phyloP scores from a whole-genome alignment of 2,888 invertebrate genomes.

The Coecobrya sp. region DNA sequence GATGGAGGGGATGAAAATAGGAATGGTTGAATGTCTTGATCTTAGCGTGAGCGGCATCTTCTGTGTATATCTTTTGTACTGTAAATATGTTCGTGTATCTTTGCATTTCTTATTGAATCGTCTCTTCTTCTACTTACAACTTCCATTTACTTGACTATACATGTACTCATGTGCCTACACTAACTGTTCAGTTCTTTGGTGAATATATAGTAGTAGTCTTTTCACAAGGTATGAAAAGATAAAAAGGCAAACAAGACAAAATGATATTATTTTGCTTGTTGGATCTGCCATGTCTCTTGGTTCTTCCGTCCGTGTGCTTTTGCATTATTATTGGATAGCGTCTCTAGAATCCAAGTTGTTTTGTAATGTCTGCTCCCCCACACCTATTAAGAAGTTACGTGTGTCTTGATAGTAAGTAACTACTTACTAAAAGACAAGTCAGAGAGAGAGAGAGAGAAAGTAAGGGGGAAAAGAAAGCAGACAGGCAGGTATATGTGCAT shows the following conservation, averaged over 20 bases:
- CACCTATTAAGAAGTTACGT: constrained; percentile 82
- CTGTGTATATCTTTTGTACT: constrained; percentile 31
- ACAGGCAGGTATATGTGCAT: constrained; percentile 10
- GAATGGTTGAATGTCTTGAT: constrained; percentile 84
- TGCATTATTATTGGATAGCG: constrained; percentile 65
- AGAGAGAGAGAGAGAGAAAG: constrained; percentile 35
- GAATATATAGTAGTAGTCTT: constrained; percentile 64
- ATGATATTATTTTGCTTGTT: constrained; percentile 80
- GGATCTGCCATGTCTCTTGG: constrained; percentile 25
- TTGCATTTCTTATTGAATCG: constrained; percentile 73
- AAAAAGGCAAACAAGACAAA: constrained; percentile 81
- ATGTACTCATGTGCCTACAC: constrained; percentile 15
- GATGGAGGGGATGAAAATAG: constrained; percentile 82
- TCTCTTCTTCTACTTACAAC: constrained; percentile 21
- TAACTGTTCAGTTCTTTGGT: constrained; percentile 9
- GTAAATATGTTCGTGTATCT: constrained; percentile 59
- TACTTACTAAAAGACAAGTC: constrained; percentile 59
- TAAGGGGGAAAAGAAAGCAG: constrained; percentile 67
- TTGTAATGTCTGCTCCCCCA: constrained; percentile 77
- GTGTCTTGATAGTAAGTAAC: constrained; percentile 68
- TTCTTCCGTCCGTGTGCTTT: constrained; percentile 40
- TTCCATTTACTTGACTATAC: constrained; percentile 1
- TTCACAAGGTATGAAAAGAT: constrained; percentile 75
- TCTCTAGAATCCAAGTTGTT: constrained; percentile 43
- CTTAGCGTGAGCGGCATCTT: constrained; percentile 70